These are phyloP conservation scores for Gymnarchus niloticus DNA, from an alignment of 2,113 vertebrate species.

Conservation along the genomic window DNA sequence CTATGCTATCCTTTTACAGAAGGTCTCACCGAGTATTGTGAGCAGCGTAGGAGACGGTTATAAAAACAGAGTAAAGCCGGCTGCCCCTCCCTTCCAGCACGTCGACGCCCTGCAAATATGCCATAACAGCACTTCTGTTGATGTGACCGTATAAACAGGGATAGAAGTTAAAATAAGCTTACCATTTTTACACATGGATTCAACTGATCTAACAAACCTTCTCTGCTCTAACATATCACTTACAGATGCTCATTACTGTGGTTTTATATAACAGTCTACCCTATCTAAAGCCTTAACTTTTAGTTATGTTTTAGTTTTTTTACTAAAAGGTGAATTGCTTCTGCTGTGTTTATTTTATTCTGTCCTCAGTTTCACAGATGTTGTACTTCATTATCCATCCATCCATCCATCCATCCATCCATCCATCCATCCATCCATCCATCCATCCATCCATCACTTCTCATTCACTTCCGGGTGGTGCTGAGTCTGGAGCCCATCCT, in stretches of 20 bases:
- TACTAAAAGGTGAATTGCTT: neutral
- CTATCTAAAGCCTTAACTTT: neutral
- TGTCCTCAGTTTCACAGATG: neutral
- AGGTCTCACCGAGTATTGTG: conserved; percentile 62
- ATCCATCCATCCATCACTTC: no score
- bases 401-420: neutral
- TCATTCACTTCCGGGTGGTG: no score
- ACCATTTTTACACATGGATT: neutral
- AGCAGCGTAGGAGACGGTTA: conserved; percentile 50
- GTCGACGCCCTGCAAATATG: neutral
- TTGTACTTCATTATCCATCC: neutral
- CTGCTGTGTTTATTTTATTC: neutral
- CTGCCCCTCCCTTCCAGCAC: neutral
- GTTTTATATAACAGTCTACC: neutral
- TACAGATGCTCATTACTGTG: neutral
- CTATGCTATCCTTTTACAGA: conserved; percentile 64
- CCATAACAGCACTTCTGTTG: neutral
- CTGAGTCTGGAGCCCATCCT: no score
- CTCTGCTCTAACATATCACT: neutral
- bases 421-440: no score
- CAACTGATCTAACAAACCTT: neutral
- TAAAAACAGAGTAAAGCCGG: conserved; percentile 19
- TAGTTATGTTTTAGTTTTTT: neutral
- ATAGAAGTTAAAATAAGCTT: neutral
- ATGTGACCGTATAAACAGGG: neutral